A percentile compares a stretch with the other conserved stretches of the same genome.
Evolutionary conservation across 2,888 invertebrate genomes (phyloP).

Genomic region (Pachydiplax longipennis): DNA sequence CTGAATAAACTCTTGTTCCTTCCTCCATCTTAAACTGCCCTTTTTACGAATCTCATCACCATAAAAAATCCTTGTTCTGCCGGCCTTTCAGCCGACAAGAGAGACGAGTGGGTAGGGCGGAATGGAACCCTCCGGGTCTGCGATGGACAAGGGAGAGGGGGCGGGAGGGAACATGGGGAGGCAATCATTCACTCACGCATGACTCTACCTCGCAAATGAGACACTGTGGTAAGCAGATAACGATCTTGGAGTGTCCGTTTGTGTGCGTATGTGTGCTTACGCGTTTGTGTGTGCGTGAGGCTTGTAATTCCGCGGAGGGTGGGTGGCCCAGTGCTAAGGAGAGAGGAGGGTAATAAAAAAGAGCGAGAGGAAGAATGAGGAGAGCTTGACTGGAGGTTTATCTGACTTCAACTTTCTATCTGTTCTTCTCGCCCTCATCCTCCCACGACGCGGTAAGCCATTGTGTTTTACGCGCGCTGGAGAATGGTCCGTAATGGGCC

Average conservation of each 20-base stretch:
- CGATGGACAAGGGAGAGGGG: background rate
- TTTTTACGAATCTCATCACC: constrained; percentile 35
- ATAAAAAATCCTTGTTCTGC: constrained; percentile 11
- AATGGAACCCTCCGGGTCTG: background rate
- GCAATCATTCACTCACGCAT: background rate
- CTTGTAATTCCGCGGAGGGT: background rate
- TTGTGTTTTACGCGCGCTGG: constrained; percentile 18
- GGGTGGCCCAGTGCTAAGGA: background rate
- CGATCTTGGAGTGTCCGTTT: background rate
- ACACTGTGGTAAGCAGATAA: background rate
- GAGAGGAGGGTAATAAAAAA: background rate
- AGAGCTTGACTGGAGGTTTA: background rate
- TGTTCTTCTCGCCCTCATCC: background rate
- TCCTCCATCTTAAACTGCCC: constrained; percentile 2
- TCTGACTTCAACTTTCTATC: background rate
- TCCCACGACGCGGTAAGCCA: background rate
- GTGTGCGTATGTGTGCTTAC: background rate
- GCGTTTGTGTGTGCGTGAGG: background rate
- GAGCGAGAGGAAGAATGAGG: background rate
- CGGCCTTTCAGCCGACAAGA: background rate
- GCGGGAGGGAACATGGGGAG: background rate
- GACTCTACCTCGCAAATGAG: background rate
- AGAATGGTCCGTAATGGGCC: constrained; percentile 4
- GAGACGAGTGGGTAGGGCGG: background rate
- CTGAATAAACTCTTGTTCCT: constrained; percentile 21